A percentile compares a stretch with the other conserved stretches of the same genome.
Conservation (phyloP, 2,888 invertebrate genomes). For the Yponomeuta sedellus region DNA sequence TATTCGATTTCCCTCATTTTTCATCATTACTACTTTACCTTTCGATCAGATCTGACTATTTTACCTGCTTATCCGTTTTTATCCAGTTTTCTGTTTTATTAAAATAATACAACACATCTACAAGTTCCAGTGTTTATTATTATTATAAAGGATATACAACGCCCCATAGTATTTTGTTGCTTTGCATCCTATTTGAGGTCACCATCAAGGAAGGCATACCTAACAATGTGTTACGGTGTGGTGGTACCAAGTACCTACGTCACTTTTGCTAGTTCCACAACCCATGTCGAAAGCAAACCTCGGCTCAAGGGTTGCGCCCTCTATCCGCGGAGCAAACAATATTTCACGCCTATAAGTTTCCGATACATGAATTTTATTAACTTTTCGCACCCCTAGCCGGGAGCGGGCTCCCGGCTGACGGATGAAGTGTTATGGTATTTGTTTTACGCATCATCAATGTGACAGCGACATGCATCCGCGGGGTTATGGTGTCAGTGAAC, state of each 20-base stretch:
- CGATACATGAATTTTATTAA: slow-evolving; percentile 77
- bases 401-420: slow-evolving; percentile 39
- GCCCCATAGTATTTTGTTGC: too few relatives aligned
- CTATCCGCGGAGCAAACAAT: slow-evolving; percentile 44
- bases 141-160: too few relatives aligned
- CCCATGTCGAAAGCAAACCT: not conserved
- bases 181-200: too few relatives aligned
- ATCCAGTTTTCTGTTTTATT: too few relatives aligned
- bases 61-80: too few relatives aligned
- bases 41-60: too few relatives aligned
- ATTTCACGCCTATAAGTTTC: slow-evolving; percentile 73
- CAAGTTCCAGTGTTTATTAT: too few relatives aligned
- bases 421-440: slow-evolving; percentile 65
- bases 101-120: too few relatives aligned
- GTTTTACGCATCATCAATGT: slow-evolving; percentile 71
- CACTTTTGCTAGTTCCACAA: not conserved
- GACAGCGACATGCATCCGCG: slow-evolving; percentile 38
- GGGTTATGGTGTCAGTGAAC: slow-evolving; percentile 2
- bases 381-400: slow-evolving; percentile 47
- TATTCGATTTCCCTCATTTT: too few relatives aligned
- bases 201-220: not conserved
- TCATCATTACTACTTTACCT: too few relatives aligned
- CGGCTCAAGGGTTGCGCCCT: slow-evolving; percentile 55
- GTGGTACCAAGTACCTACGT: not conserved
- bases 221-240: not conserved